Base-by-base conservation (phyloP, 2,797 vertebrate genomes). In the Rhinella marina region DNA sequence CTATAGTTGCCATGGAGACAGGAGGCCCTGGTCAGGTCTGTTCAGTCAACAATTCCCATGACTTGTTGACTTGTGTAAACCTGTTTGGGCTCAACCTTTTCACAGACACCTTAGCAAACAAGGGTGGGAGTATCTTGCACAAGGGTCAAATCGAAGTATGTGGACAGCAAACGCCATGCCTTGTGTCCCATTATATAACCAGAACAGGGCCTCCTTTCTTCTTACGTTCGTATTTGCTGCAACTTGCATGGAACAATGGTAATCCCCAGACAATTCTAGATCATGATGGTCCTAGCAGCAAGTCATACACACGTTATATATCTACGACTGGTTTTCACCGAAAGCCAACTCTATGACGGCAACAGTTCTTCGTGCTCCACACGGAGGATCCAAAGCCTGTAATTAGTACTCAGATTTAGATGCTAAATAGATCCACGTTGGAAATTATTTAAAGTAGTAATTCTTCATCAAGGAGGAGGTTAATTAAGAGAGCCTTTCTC, bases 401-500 rank as follows among this genome's bases (percentile, higher is more conserved):
- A 11, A 72, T 14, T 41, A 16, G 54, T 59, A 32, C n/a, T 32
- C 27, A 41, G 66, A 57, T 56, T 59, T 84, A 41, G 70, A 81
- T 66, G 62, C 75, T 25, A 62, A 79, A 78, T 54, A 86, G 56
- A n/a, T 57, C 25, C 57, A 57, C 59, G 56, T 56, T 50, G 23
- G 6, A 68, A 54, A 66, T 70, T 70, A 77, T 86, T 86, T 72
- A 59, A 32, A 73, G 13, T 12, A 61, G 72, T 21, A 73, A 62
- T 86, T 86, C 16, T 25, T 81, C 52, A 86, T 81, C 61, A 80
- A 81, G 73, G 56, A 76, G 83, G n/a, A 70, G 32, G 85, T 86
- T 27, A 80, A 59, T 86, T 81, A 73, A 21, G 32, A 81, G 52
- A 25, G 52, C 13, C 1, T 23, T 21, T 19, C 12, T 25, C 19